These are phyloP conservation scores for Catostylus mosaicus DNA, from an alignment of 30 jellyfish, hydroid and myxozoan species.

Conservation along the genomic window DNA sequence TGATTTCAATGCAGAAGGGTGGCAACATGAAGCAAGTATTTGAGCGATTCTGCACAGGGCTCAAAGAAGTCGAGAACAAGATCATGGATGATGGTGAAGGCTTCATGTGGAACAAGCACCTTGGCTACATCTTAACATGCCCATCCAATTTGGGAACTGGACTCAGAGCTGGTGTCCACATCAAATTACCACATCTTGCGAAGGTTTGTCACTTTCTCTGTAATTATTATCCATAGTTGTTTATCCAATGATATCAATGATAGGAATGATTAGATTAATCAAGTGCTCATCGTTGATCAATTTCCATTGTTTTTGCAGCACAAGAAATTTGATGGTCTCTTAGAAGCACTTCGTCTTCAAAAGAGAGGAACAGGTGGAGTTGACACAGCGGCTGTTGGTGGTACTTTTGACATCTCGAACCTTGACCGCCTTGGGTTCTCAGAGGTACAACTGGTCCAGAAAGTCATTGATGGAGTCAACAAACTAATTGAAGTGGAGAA, in stretches of 20 bases:
- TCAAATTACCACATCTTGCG: slow-evolving; percentile 75
- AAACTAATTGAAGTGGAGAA: slow-evolving; percentile 52
- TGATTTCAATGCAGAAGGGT: slow-evolving; percentile 87
- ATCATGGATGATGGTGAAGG: slow-evolving; percentile 66
- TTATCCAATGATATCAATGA: background rate
- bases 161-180: slow-evolving; percentile 91
- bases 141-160: slow-evolving; percentile 96
- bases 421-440: slow-evolving; percentile 89
- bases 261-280: too few relatives aligned
- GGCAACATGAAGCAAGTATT: slow-evolving; percentile 87
- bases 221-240: background rate
- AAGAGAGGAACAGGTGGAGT: slow-evolving; percentile 95
- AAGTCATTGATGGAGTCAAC: slow-evolving; percentile 77
- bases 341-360: slow-evolving; percentile 69
- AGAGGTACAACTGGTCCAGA: slow-evolving; percentile 82
- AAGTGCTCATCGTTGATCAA: background rate
- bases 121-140: slow-evolving; percentile 84
- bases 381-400: slow-evolving; percentile 83
- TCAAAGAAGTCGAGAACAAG: slow-evolving; percentile 57
- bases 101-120: slow-evolving; percentile 89
- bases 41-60: slow-evolving; percentile 79
- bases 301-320: slow-evolving; percentile 49
- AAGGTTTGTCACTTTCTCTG: slow-evolving; percentile 57
- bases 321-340: slow-evolving; percentile 54
- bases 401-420: slow-evolving; percentile 82